Evolutionary conservation across 2,113 vertebrate genomes (phyloP), one percentile per base, ranked within the genome.

Genomic region (Mesocricetus auratus): DNA sequence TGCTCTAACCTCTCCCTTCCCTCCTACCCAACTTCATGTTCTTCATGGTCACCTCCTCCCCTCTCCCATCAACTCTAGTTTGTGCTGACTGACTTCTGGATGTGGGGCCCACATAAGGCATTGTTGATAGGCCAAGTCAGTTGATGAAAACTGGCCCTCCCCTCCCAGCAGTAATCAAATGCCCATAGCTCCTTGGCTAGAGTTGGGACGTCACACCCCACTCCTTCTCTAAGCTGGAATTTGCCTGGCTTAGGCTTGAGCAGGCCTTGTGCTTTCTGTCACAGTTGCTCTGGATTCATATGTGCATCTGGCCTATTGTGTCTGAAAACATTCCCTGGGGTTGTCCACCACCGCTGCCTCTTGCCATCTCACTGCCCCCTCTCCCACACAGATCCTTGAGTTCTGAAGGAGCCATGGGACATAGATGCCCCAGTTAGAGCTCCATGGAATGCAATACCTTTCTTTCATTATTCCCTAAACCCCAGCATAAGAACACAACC

Each of bases 361-460:
- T 13, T 47, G 42, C 24, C 2, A 42, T 7, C 42, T 75, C 12
- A 0, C 74, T 15, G 42, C 12, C 42, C 5, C 5, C 42, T 75
- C 42, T 47, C 29, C 73, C 24, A 75, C 73, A 75, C 21, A 75
- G 39, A 13, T 16, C 56, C 22, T 24, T 60, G 81, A 10, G 81
- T 58, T 62, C 29, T 29, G 58, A 42, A 5, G 81, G n/a, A 42
- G 7, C 24, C n/a, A 0, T 62, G 56, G 10, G n/a, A 5, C 24
- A 42, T 16, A 29, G 53, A 17, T 42, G 58, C n/a, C 58, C 81
- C 7, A 42, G 58, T 83, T 29, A 62, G 58, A n/a, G 56, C 53
- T 42, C 24, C 3, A 13, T 1, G 26, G n/a, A 10, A 0, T 50
- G 24, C 3, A 39, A 0, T n/a, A 29, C 50, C 56, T 58, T 47